Conservation (phyloP, 2,888 invertebrate genomes). For the Ditula angustiorana region DNA sequence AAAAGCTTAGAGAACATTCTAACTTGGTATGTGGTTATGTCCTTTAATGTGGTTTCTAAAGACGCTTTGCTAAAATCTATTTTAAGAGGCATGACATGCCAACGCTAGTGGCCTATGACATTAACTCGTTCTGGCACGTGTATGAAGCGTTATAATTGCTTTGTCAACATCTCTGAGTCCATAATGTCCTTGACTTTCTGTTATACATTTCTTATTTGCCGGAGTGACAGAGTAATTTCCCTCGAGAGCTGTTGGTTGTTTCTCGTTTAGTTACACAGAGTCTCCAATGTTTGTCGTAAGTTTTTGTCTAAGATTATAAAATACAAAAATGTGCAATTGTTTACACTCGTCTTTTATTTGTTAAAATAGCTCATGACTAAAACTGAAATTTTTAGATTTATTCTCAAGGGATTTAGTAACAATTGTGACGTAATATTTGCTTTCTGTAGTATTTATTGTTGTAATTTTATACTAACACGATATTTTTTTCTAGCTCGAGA, state of each 20-base stretch:
- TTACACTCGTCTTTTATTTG: no score
- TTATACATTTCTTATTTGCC: conserved; percentile 22
- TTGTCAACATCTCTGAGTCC: not conserved
- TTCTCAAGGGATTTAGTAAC: no score
- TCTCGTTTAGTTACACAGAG: not conserved
- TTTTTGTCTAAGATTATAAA: not conserved
- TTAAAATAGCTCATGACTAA: no score
- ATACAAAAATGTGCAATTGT: no score
- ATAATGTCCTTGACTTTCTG: conserved; percentile 23
- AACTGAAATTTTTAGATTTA: no score
- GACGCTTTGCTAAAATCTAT: not conserved
- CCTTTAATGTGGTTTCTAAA: no score
- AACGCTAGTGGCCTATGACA: not conserved
- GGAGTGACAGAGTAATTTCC: conserved; percentile 30
- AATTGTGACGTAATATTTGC: no score
- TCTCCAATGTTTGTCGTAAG: not conserved
- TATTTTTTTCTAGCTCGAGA: no score
- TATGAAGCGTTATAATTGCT: conserved; percentile 17
- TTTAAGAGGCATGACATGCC: not conserved
- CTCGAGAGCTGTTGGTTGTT: conserved; percentile 28
- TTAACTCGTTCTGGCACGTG: not conserved
- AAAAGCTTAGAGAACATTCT: no score
- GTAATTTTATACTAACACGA: no score
- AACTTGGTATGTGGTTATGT: no score
- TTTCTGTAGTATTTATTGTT: no score